phyloP scores from a whole-genome alignment of 1,140 invertebrate genomes.

The Zophobas morio region DNA sequence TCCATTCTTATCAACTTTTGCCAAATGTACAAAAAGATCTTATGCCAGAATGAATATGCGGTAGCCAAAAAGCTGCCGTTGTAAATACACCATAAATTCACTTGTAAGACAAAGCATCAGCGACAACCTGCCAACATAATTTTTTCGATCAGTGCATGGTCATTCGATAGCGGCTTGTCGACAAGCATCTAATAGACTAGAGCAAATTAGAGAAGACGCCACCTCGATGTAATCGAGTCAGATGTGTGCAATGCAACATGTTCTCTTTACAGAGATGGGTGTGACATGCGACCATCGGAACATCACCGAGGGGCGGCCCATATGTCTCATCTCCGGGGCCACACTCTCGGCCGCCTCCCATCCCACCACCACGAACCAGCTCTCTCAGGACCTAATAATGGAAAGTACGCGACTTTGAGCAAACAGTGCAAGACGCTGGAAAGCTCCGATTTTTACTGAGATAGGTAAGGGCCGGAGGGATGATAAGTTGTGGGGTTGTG shows the following conservation, averaged over 20 bases:
- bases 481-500: neutral
- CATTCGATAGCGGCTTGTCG: too few species aligned
- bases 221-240: neutral
- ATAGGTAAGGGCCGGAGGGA: slow-evolving; percentile 65
- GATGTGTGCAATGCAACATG: slow-evolving; percentile 48
- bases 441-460: slow-evolving; percentile 95
- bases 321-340: slow-evolving; percentile 67
- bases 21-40: too few species aligned
- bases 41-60: too few species aligned
- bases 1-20: neutral
- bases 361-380: slow-evolving; percentile 69
- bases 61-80: too few species aligned
- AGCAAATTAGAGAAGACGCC: too few species aligned
- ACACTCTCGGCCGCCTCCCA: slow-evolving; percentile 71
- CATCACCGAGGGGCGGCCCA: slow-evolving; percentile 62
- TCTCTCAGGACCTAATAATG: slow-evolving; percentile 74
- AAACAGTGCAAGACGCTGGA: slow-evolving; percentile 96
- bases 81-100: too few species aligned
- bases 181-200: too few species aligned
- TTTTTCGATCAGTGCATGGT: too few species aligned
- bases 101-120: too few species aligned
- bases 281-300: slow-evolving; percentile 68
- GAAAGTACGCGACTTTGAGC: slow-evolving; percentile 91
- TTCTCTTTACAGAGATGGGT: slow-evolving; percentile 66
- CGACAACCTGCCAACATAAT: too few species aligned